A percentile compares a stretch with the other conserved stretches of the same genome.
These are phyloP conservation scores for Drusus annulatus DNA, from an alignment of 1,140 invertebrate species.

Conservation along the genomic window DNA sequence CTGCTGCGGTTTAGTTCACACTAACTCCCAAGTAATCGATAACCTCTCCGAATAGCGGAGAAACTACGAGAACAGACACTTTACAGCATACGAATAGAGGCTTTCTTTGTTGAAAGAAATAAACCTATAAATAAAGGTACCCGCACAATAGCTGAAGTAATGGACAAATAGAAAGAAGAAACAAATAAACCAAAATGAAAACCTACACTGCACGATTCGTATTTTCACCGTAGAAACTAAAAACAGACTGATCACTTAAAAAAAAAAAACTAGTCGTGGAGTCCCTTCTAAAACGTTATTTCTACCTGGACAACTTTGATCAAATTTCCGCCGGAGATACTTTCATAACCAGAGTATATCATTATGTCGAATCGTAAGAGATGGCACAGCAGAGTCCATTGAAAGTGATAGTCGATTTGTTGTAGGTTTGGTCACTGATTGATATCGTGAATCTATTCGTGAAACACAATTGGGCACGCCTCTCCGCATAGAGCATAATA, in stretches of 20 bases:
- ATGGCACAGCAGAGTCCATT: neutral
- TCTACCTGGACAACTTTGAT: neutral
- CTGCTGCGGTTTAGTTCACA: conserved; percentile 8
- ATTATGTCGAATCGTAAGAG: neutral
- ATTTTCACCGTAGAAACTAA: no score
- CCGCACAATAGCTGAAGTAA: no score
- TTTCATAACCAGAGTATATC: neutral
- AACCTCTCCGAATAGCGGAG: neutral
- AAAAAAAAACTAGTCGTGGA: no score
- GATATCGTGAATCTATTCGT: conserved; percentile 21
- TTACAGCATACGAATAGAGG: no score
- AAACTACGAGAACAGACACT: neutral
- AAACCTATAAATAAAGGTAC: no score
- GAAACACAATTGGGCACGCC: conserved; percentile 17
- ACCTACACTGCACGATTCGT: no score
- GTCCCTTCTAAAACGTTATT: no score
- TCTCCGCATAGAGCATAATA: neutral
- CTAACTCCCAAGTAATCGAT: neutral
- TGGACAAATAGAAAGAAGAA: no score
- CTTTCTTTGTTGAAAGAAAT: no score
- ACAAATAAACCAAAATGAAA: no score
- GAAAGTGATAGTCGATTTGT: conserved; percentile 10
- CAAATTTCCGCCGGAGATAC: neutral
- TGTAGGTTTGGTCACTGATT: conserved; percentile 2
- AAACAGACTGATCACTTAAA: no score